Base-by-base conservation (phyloP, 2,888 invertebrate species). In the Sminthurinus aureus region DNA sequence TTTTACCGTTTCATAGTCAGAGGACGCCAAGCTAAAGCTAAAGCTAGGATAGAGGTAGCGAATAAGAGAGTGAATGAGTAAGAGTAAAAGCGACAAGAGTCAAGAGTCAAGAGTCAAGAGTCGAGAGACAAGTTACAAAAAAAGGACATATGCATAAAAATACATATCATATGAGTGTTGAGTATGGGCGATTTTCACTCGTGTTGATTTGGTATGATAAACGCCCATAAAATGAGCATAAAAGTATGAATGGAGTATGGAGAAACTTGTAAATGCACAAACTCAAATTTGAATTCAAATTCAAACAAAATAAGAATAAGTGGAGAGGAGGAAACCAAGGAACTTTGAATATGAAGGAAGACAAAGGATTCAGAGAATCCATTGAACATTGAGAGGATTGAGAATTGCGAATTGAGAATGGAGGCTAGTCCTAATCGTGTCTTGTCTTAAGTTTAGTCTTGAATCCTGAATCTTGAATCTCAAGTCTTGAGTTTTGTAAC, bases 141-240 rank as follows among this genome's bases (percentile, higher is more conserved):
- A 38, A 38, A 38, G n/a, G n/a, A n/a, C n/a, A n/a, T n/a, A 38
- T 6, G 38, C 6, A 38, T 38, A 38, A 38, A 38, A 38, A 1
- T 38, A 38, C 6, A 38, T 6, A 38, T 38, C 38, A 38, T 38
- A 38, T 38, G 6, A 38, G 38, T 38, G 20, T 24, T 75, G n/a
- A 50, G 50, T 73, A 73, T 11, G 12, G 1, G 20, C 73, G 73
- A 74, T 73, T 81, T 80, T 38, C 38, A 38, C 38, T 38, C 38
- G 51, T 69, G 80, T 73, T 74, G 58, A 73, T 73, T 73, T 51
- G 80, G 26, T 64, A 81, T 26, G 74, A 81, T 81, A 81, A 81
- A 58, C 58, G 81, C 58, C 38, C 58, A 74, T 81, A 58, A 81
- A 74, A 81, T 20, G 81, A 73, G 74, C 81, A 81, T 81, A 74